Evolutionary conservation across 2,113 vertebrate genomes (phyloP).

Genomic region (Pampusana beccarii): DNA sequence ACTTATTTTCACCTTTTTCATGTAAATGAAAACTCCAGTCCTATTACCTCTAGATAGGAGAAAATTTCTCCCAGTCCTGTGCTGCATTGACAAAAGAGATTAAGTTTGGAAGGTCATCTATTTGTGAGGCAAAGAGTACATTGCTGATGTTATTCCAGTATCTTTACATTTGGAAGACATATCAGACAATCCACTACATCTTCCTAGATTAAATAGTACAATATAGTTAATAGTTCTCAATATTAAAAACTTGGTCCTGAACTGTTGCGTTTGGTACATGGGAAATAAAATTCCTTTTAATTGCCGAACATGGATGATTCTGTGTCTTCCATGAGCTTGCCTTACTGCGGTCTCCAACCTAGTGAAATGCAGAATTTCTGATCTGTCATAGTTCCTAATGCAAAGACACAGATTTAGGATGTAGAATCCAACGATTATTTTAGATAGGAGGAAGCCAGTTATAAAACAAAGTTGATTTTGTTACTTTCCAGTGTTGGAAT

Average conservation of each 20-base stretch:
- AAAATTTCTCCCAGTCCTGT: neutral
- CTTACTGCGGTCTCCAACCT: neutral
- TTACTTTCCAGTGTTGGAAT: neutral
- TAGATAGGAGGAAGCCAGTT: neutral
- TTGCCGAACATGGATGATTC: accelerated
- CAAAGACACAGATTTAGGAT: neutral
- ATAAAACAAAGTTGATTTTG: neutral
- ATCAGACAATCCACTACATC: neutral
- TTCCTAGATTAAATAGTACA: neutral
- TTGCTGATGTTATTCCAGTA: neutral
- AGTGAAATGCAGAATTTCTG: neutral
- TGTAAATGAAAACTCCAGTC: neutral
- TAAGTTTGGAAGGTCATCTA: neutral
- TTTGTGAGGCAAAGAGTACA: neutral
- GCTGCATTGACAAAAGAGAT: neutral
- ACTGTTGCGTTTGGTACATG: accelerated
- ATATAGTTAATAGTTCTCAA: neutral
- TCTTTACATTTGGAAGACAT: neutral
- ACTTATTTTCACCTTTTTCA: neutral
- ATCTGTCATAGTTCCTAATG: neutral
- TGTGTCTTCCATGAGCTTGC: neutral
- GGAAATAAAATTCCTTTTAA: neutral
- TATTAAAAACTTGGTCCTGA: neutral
- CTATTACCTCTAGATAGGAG: neutral
- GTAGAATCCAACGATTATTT: neutral